phyloP scores from a whole-genome alignment of 2,888 invertebrate genomes.

The Acleris emargana region DNA sequence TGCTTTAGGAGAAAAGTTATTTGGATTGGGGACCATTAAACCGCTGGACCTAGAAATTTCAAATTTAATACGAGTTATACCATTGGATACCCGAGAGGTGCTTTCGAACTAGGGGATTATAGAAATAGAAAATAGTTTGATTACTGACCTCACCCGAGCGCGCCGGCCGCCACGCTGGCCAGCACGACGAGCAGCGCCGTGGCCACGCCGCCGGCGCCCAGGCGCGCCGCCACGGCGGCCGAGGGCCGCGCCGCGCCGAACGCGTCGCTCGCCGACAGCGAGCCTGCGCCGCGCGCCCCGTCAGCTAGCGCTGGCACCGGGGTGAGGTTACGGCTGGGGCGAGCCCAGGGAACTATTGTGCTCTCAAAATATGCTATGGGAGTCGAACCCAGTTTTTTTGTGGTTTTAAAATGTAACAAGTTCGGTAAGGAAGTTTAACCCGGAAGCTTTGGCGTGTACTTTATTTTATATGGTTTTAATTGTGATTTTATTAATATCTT shows the following conservation, averaged over 20 bases:
- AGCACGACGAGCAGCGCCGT: constrained; percentile 86
- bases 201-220: constrained; percentile 85
- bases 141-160: constrained; percentile 90
- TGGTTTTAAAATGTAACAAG: too few relatives aligned
- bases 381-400: too few relatives aligned
- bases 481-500: too few relatives aligned
- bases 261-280: constrained; percentile 69
- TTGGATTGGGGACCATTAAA: too few relatives aligned
- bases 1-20: too few relatives aligned
- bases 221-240: constrained; percentile 52
- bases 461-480: too few relatives aligned
- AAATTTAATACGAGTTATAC: too few relatives aligned
- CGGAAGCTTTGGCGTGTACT: too few relatives aligned
- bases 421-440: too few relatives aligned
- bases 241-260: constrained; percentile 51
- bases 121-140: background rate
- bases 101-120: background rate
- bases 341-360: too few relatives aligned
- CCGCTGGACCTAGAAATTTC: too few relatives aligned
- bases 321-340: constrained; percentile 42
- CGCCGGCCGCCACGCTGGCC: constrained; percentile 87
- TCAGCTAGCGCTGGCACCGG: constrained; percentile 58
- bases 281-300: constrained; percentile 65
- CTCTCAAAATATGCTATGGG: too few relatives aligned
- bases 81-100: background rate